Conservation (phyloP, 2,113 vertebrate species). For the Neolamprologus longior region DNA sequence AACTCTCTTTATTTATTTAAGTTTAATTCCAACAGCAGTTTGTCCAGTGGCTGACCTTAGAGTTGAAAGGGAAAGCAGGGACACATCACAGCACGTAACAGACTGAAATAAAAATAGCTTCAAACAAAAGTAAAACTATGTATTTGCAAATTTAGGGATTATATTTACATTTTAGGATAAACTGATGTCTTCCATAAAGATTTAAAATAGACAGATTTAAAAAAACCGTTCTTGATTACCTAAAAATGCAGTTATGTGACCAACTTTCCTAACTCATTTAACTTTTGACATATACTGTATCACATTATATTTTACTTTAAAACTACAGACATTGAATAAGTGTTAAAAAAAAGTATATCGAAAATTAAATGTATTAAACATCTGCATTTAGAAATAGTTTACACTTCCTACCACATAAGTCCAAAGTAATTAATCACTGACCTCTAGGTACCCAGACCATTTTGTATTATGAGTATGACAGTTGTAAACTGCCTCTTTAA, state of each 20-base stretch:
- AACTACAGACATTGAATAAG: background rate
- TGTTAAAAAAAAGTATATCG: background rate
- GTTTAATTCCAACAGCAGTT: background rate
- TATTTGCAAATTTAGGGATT: background rate
- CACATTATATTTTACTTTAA: background rate
- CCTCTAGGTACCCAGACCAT: background rate
- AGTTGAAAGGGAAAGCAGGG: background rate
- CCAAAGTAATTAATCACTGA: background rate
- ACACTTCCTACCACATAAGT: background rate
- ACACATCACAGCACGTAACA: background rate
- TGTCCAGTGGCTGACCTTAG: background rate
- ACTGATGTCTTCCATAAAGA: background rate
- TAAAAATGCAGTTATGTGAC: background rate
- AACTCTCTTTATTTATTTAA: background rate
- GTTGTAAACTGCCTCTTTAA: background rate
- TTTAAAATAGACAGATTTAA: background rate
- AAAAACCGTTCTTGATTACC: accelerated
- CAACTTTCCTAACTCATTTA: background rate
- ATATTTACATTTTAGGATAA: background rate
- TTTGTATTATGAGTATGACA: background rate
- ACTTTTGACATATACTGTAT: background rate
- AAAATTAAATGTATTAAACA: background rate
- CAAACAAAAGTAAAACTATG: background rate
- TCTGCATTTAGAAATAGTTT: background rate
- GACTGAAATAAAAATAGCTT: background rate